Evolutionary conservation across 2,797 vertebrate species (phyloP).

Genomic region (Enteromius afrohamiltoni): DNA sequence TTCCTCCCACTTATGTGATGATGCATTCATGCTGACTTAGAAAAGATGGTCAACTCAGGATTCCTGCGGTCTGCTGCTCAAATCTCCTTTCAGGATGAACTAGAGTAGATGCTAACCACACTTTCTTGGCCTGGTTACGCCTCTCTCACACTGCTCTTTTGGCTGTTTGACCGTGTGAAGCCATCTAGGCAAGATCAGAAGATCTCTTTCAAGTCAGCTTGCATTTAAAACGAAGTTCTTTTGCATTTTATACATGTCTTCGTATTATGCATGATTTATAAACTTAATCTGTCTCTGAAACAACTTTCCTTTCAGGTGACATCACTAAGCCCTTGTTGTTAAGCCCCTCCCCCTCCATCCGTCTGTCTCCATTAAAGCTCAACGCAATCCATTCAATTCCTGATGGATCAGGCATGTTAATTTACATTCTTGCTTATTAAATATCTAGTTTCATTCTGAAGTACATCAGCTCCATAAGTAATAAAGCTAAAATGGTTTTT

Average conservation of each 20-base stretch:
- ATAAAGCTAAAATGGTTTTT: neutral
- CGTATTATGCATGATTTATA: neutral
- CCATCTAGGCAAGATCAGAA: slow-evolving; percentile 14
- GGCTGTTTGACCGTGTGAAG: slow-evolving; percentile 67
- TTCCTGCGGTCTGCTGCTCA: slow-evolving; percentile 63
- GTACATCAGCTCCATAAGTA: neutral
- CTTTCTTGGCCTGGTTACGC: slow-evolving; percentile 68
- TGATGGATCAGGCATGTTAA: neutral
- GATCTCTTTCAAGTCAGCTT: slow-evolving; percentile 15
- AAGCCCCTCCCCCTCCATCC: neutral
- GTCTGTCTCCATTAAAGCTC: neutral
- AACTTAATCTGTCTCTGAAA: neutral
- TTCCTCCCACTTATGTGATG: slow-evolving; percentile 48
- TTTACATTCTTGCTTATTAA: neutral
- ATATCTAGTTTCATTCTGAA: neutral
- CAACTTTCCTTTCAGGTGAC: neutral
- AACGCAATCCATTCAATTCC: neutral
- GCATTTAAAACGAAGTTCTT: neutral
- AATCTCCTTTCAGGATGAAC: slow-evolving; percentile 66
- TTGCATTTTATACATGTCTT: neutral
- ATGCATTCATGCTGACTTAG: slow-evolving; percentile 72
- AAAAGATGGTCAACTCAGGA: slow-evolving; percentile 71
- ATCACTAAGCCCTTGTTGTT: neutral
- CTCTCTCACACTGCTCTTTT: slow-evolving; percentile 64
- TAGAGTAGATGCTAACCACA: slow-evolving; percentile 64